Conservation (phyloP, 2,797 vertebrate species). For the Melanotaenia parkinsoni region DNA sequence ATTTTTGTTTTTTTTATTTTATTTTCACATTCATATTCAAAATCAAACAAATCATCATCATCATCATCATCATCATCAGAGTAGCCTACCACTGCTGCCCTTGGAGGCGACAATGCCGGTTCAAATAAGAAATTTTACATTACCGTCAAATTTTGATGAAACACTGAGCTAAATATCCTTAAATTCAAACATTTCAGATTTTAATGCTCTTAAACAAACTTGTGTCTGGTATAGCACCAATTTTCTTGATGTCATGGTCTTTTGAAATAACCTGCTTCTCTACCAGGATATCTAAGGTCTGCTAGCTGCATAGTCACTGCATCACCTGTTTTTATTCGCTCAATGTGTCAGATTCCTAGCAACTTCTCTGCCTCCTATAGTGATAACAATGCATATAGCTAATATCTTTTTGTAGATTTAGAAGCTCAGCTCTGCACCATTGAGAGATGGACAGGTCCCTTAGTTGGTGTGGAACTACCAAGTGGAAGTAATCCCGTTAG, state of each 20-base stretch:
- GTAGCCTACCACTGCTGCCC: no score
- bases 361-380: background rate
- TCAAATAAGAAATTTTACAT: no score
- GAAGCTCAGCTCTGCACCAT: background rate
- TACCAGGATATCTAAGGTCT: background rate
- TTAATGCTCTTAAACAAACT: background rate
- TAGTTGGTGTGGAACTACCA: background rate
- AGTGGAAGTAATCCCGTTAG: background rate
- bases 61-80: no score
- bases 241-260: background rate
- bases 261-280: background rate
- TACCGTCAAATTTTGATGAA: no score
- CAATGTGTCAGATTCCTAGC: background rate
- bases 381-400: background rate
- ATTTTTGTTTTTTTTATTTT: no score
- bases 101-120: no score
- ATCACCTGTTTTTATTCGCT: background rate
- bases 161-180: no score
- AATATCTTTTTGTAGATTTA: background rate
- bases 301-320: background rate
- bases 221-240: no score
- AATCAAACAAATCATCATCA: no score
- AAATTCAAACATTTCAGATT: background rate
- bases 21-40: no score
- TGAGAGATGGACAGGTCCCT: background rate